Evolutionary conservation across 2,888 invertebrate genomes (phyloP).

Genomic region (Escarpia spicata): DNA sequence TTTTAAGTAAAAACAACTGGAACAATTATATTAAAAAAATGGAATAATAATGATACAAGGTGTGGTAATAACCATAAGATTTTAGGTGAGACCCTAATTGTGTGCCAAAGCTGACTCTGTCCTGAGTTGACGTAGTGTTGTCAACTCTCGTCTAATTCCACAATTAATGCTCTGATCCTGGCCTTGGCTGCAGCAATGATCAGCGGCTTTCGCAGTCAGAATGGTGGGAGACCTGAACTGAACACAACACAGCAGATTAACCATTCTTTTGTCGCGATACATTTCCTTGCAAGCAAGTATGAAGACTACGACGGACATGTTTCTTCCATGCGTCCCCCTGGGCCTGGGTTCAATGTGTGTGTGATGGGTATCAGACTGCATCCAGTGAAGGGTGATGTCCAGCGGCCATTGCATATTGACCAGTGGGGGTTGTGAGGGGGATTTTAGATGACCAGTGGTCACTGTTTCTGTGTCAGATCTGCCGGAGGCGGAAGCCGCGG

Average conservation of each 20-base stretch:
- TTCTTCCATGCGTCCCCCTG: background rate
- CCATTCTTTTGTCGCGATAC: background rate
- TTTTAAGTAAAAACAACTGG: no score
- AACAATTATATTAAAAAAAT: no score
- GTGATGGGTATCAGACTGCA: background rate
- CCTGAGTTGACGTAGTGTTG: constrained; percentile 1
- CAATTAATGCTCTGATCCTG: background rate
- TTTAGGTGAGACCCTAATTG: background rate
- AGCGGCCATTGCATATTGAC: background rate
- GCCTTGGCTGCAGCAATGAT: background rate
- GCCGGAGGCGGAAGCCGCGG: constrained; percentile 85
- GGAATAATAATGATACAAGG: no score
- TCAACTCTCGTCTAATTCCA: constrained; percentile 23
- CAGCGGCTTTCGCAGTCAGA: background rate
- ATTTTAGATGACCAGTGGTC: background rate
- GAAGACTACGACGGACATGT: background rate
- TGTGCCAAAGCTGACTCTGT: background rate
- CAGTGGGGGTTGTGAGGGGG: background rate
- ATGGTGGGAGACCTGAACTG: background rate
- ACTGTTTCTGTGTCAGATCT: constrained; percentile 73
- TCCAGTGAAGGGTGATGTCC: background rate
- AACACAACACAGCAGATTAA: background rate
- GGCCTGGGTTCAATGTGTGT: background rate
- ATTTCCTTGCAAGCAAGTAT: background rate
- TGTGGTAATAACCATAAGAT: background rate